These are phyloP conservation scores for Acanthosoma haemorrhoidale DNA, from an alignment of 2,888 invertebrate species.

Conservation along the genomic window DNA sequence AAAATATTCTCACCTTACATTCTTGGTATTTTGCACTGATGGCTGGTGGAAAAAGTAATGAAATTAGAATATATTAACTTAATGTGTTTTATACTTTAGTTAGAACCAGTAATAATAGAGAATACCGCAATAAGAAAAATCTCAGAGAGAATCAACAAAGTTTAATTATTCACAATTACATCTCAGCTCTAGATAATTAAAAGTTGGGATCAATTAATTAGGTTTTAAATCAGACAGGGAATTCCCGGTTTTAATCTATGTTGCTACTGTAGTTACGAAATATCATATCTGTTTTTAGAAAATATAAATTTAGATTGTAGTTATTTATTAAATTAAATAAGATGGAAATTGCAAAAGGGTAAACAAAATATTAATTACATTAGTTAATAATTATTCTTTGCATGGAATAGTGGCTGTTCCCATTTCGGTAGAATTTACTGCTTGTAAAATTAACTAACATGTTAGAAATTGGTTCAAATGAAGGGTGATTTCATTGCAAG, in stretches of 20 bases:
- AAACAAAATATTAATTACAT: background rate
- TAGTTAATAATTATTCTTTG: conserved; percentile 7
- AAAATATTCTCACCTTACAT: too few relatives aligned
- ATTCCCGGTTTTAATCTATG: background rate
- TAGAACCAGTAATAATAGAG: too few relatives aligned
- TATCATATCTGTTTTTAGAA: conserved; percentile 1
- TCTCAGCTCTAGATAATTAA: conserved; percentile 1
- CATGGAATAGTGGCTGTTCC: conserved; percentile 26
- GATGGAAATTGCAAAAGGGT: conserved; percentile 26
- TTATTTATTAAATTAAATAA: too few relatives aligned
- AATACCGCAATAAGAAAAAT: too few relatives aligned
- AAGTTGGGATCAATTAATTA: conserved; percentile 1
- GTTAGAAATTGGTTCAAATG: too few relatives aligned
- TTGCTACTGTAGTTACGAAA: background rate
- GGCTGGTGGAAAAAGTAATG: too few relatives aligned
- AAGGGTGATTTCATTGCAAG: too few relatives aligned
- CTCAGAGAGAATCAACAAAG: too few relatives aligned
- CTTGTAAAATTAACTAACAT: background rate
- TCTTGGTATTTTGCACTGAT: too few relatives aligned
- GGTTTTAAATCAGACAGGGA: background rate
- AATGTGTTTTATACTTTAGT: too few relatives aligned
- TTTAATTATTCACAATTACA: background rate
- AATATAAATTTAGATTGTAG: background rate
- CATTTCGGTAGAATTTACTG: conserved; percentile 22
- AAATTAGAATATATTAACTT: too few relatives aligned